Evolutionary conservation across 2,888 invertebrate genomes (phyloP).

Genomic region (Noctua janthina): DNA sequence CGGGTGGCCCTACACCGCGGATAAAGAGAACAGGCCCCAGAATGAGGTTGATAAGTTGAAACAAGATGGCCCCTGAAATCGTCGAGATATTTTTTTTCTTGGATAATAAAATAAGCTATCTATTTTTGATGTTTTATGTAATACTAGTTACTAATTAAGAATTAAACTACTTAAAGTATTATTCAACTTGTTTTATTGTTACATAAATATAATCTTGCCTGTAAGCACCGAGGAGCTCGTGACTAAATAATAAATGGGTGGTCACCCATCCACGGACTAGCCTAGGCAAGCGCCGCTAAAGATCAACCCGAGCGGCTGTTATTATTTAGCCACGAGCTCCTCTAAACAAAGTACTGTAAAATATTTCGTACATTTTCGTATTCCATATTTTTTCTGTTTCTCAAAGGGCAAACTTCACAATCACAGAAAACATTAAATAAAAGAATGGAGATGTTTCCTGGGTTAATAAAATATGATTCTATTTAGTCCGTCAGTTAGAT

Average conservation of each 20-base stretch:
- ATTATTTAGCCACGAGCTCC: too few relatives aligned
- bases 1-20: constrained; percentile 56
- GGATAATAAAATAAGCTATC: not conserved
- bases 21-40: constrained; percentile 71
- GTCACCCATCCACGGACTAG: too few relatives aligned
- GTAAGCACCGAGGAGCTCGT: too few relatives aligned
- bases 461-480: too few relatives aligned
- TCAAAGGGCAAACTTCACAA: not conserved
- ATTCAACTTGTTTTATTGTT: not conserved
- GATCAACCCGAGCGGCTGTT: too few relatives aligned
- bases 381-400: not conserved
- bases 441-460: not conserved
- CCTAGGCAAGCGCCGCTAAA: too few relatives aligned
- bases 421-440: not conserved
- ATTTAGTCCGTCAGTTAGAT: too few relatives aligned
- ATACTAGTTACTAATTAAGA: not conserved
- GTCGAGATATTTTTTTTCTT: not conserved
- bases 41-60: constrained; percentile 41
- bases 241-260: too few relatives aligned
- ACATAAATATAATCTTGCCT: not conserved
- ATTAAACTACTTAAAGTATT: not conserved
- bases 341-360: not conserved
- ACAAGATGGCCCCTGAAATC: not conserved
- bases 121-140: not conserved
- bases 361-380: not conserved